phyloP scores from a whole-genome alignment of 1,140 invertebrate genomes.

The Thrips palmi region DNA sequence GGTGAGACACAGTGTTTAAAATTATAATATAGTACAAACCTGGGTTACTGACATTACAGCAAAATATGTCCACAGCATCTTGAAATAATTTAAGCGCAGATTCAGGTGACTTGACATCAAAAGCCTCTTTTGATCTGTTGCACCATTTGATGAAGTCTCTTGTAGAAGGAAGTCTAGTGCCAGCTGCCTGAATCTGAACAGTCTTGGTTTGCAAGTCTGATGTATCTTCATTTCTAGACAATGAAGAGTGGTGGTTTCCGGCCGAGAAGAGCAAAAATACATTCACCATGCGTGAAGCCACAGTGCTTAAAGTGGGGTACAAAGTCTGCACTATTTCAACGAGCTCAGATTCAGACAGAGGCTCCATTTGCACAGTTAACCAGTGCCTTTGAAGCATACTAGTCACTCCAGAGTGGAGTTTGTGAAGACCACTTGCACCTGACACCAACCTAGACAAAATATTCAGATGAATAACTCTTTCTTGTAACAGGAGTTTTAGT shows the following conservation, averaged over 20 bases:
- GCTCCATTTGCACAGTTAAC: conserved; percentile 61
- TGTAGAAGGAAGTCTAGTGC: conserved; percentile 48
- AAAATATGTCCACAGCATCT: conserved; percentile 85
- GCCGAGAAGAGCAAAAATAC: conserved; percentile 67
- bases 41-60: conserved; percentile 46
- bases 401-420: conserved; percentile 39
- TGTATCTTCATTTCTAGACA: conserved; percentile 26
- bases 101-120: conserved; percentile 51
- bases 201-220: conserved; percentile 19
- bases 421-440: conserved; percentile 34
- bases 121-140: conserved; percentile 49
- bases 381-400: conserved; percentile 64
- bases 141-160: conserved; percentile 90
- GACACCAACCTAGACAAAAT: conserved; percentile 34
- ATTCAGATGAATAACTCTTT: conserved; percentile 14
- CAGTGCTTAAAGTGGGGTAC: conserved; percentile 53
- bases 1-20: conserved; percentile 1
- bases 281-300: conserved; percentile 58
- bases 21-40: conserved; percentile 15
- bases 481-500: background rate
- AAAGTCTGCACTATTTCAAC: conserved; percentile 40
- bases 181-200: conserved; percentile 12
- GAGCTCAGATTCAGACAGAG: conserved; percentile 53
- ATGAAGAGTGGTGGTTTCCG: no score
- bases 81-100: conserved; percentile 63